phyloP scores from a whole-genome alignment of 2,797 vertebrate species.

The Pangasius larnaudii region DNA sequence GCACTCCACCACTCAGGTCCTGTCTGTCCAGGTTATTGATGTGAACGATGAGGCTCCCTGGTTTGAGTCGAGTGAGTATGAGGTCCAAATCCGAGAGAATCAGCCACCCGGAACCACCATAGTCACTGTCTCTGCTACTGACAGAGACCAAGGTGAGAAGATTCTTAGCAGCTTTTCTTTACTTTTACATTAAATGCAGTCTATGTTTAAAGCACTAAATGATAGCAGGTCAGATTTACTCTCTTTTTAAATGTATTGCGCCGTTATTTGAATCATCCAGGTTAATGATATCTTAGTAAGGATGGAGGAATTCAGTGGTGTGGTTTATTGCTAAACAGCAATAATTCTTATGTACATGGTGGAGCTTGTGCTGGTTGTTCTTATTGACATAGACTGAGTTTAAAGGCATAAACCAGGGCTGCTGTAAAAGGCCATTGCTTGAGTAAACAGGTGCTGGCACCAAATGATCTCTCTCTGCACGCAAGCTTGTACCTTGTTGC shows the following conservation, averaged over 20 bases:
- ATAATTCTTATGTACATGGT: neutral
- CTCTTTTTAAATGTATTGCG: neutral
- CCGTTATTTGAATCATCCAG: neutral
- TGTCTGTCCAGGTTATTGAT: conserved; percentile 89
- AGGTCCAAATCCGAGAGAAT: conserved; percentile 86
- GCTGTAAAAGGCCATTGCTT: conserved; percentile 44
- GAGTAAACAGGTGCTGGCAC: conserved; percentile 56
- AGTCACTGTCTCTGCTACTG: conserved; percentile 82
- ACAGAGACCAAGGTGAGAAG: conserved; percentile 88
- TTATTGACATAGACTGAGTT: neutral
- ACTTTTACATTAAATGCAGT: neutral
- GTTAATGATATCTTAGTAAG: conserved; percentile 11
- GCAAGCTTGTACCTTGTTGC: conserved; percentile 49
- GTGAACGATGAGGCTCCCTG: conserved; percentile 90
- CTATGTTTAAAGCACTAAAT: neutral
- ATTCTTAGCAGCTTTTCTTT: neutral
- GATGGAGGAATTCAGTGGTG: neutral
- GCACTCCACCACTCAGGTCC: conserved; percentile 85
- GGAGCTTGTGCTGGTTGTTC: neutral
- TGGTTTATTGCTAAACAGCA: conserved; percentile 32
- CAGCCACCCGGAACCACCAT: conserved; percentile 83
- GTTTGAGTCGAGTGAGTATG: conserved; percentile 83
- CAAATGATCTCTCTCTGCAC: conserved; percentile 51
- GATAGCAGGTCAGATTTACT: neutral
- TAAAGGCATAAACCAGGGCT: neutral